Conservation (phyloP, 2,797 vertebrate species). For the Pangasius mekongensis region DNA sequence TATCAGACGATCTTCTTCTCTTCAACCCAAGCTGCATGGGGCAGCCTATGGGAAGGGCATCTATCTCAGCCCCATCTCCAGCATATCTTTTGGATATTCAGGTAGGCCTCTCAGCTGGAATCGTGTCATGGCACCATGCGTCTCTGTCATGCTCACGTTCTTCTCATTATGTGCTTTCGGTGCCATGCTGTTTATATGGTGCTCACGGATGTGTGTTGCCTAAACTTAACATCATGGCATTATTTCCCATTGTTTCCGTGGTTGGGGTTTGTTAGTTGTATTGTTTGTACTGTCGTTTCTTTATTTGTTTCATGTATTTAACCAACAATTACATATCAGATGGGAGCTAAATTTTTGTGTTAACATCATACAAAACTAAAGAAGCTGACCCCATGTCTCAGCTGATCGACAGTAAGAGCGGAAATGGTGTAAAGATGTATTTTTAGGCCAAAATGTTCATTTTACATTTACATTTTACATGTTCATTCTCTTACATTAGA, state of each 20-base stretch:
- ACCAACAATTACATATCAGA: background rate
- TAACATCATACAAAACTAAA: background rate
- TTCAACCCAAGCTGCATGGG: constrained; percentile 96
- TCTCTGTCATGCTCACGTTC: constrained; percentile 11
- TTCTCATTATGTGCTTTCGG: constrained; percentile 4
- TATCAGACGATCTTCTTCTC: constrained; percentile 75
- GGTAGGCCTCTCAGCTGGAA: constrained; percentile 78
- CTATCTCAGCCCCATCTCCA: constrained; percentile 99
- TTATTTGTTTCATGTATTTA: constrained; percentile 15
- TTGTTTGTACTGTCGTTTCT: background rate
- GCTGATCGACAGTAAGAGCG: background rate
- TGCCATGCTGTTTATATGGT: constrained; percentile 3
- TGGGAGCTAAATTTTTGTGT: background rate
- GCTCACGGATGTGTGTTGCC: constrained; percentile 4
- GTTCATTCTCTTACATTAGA: background rate
- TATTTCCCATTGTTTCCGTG: constrained; percentile 48
- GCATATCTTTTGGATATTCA: constrained; percentile 99
- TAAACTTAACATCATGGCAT: constrained; percentile 10
- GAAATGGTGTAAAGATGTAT: too few species aligned
- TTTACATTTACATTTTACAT: too few species aligned
- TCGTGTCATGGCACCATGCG: background rate
- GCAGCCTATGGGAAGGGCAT: constrained; percentile 99
- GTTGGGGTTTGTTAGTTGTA: constrained; percentile 43
- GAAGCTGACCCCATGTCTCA: background rate
- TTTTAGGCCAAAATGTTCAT: background rate